Percentiles rank a stretch among this genome's conserved stretches.
phyloP scores from a whole-genome alignment of 2,113 vertebrate genomes.

The Turdus rufiventris region DNA sequence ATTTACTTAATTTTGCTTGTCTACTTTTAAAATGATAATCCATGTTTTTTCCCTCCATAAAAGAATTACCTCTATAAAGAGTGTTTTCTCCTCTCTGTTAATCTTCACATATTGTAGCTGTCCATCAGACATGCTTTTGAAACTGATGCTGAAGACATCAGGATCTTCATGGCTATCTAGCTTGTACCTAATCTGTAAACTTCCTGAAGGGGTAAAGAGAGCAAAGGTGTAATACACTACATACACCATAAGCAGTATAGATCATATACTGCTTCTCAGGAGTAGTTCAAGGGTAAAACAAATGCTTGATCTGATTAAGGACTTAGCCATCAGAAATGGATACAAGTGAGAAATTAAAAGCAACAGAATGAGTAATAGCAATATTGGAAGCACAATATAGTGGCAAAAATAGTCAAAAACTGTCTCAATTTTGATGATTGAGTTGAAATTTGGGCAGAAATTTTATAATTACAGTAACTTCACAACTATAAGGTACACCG shows the following conservation, averaged over 20 bases:
- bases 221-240: not conserved
- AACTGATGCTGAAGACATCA: constrained; percentile 70
- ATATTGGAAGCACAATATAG: not conserved
- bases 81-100: constrained; percentile 70
- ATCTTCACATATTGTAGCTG: constrained; percentile 75
- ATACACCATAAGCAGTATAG: not conserved
- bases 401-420: not conserved
- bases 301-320: not conserved
- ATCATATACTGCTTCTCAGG: not conserved
- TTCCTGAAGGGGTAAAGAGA: constrained; percentile 64
- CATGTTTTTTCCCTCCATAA: not conserved
- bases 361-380: not conserved
- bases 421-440: not conserved
- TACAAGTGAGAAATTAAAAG: not conserved
- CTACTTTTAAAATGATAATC: not conserved
- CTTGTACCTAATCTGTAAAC: constrained; percentile 82
- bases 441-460: not conserved
- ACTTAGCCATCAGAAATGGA: not conserved
- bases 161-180: constrained; percentile 73
- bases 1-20: not conserved
- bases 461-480: not conserved
- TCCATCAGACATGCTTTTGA: constrained; percentile 78
- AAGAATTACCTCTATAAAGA: constrained; percentile 76
- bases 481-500: too few species aligned
- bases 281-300: not conserved